Evolutionary conservation across 2,888 invertebrate genomes (phyloP).

Genomic region (Siphonodentalium dalli): DNA sequence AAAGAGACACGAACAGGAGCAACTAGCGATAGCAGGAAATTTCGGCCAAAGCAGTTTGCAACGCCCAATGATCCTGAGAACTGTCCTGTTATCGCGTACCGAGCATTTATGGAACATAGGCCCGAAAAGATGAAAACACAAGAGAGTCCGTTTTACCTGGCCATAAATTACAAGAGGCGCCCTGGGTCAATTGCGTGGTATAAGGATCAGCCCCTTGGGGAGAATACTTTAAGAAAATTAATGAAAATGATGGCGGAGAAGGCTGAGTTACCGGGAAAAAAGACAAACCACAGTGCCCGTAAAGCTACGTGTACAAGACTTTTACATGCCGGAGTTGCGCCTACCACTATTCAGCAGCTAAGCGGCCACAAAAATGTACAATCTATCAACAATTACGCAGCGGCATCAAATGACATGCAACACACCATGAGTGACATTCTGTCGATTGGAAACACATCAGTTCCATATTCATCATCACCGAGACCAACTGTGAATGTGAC

Average conservation of each 20-base stretch:
- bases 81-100: too few relatives aligned
- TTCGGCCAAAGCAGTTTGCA: too few relatives aligned
- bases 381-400: slow-evolving; percentile 8
- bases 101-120: too few relatives aligned
- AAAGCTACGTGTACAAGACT: slow-evolving; percentile 6
- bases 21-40: too few relatives aligned
- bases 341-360: slow-evolving; percentile 4
- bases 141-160: too few relatives aligned
- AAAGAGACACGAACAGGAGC: too few relatives aligned
- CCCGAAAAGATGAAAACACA: too few relatives aligned
- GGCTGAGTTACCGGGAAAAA: background rate
- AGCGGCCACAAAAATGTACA: slow-evolving; percentile 5
- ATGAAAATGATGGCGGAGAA: slow-evolving; percentile 5
- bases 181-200: background rate
- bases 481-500: too few relatives aligned
- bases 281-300: slow-evolving; percentile 5
- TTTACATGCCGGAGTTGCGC: background rate
- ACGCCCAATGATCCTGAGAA: too few relatives aligned
- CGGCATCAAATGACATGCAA: slow-evolving; percentile 8
- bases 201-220: background rate
- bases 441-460: too few relatives aligned
- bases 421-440: slow-evolving; percentile 2
- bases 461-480: too few relatives aligned
- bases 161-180: background rate
- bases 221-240: background rate